Percentiles rank a stretch among this genome's conserved stretches.
Conservation (phyloP, 1,140 invertebrate species). For the Sycophaga agraensis region DNA sequence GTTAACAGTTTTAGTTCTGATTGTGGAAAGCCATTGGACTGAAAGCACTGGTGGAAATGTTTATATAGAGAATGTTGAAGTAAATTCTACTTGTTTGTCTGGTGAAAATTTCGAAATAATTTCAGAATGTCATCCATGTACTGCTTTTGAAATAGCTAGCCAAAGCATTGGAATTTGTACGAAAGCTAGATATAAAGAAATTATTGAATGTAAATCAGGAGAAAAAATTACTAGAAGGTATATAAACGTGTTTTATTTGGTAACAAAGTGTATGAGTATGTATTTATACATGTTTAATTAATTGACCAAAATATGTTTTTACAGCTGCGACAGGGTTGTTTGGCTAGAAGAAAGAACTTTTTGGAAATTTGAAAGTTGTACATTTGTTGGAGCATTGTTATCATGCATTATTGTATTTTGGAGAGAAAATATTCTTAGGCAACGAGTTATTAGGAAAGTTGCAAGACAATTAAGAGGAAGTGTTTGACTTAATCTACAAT, state of each 20-base stretch:
- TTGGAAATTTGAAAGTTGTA: constrained; percentile 80
- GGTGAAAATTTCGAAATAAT: constrained; percentile 70
- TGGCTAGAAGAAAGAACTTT: constrained; percentile 77
- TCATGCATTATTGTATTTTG: constrained; percentile 62
- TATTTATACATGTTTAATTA: no score
- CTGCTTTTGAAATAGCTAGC: constrained; percentile 73
- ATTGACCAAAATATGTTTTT: no score
- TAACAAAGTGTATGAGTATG: background rate
- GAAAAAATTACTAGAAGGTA: constrained; percentile 70
- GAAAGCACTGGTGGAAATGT: constrained; percentile 57
- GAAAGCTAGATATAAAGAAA: constrained; percentile 71
- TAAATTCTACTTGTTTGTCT: constrained; percentile 73
- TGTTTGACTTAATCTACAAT: constrained; percentile 44
- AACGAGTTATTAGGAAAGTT: constrained; percentile 62
- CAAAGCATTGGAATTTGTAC: constrained; percentile 70
- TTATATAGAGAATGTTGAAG: constrained; percentile 66
- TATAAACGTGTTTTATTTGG: background rate
- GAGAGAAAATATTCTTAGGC: constrained; percentile 63
- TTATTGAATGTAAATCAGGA: constrained; percentile 68
- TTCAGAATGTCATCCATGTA: constrained; percentile 77
- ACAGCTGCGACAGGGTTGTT: constrained; percentile 67
- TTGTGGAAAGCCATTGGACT: constrained; percentile 76
- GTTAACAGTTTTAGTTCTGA: constrained; percentile 74
- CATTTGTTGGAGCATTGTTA: constrained; percentile 66
- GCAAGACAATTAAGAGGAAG: constrained; percentile 59